Percentiles rank a stretch among this genome's conserved stretches.
phyloP scores from a whole-genome alignment of 2,888 invertebrate species.

The Nomada fabriciana region DNA sequence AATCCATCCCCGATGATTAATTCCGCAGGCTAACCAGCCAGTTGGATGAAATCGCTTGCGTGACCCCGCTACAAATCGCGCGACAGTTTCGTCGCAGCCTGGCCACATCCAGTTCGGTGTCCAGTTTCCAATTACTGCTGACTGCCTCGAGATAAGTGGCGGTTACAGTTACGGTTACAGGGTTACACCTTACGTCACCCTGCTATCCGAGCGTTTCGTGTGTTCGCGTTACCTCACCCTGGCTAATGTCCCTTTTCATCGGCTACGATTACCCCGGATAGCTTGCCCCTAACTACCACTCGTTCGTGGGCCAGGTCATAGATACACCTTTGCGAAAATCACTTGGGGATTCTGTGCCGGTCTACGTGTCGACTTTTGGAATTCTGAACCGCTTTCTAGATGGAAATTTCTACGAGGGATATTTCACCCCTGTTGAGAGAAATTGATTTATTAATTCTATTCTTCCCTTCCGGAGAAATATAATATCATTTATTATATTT shows the following conservation, averaged over 20 bases:
- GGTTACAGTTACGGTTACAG: constrained; percentile 78
- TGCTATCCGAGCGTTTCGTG: constrained; percentile 52
- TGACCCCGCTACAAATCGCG: constrained; percentile 61
- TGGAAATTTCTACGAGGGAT: too few relatives aligned
- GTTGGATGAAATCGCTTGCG: constrained; percentile 46
- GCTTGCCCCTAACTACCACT: constrained; percentile 72
- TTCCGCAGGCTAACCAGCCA: constrained; percentile 44
- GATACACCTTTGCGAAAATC: background rate
- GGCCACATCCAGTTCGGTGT: constrained; percentile 54
- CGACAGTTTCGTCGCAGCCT: constrained; percentile 52
- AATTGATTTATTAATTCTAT: too few relatives aligned
- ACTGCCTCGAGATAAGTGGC: constrained; percentile 74
- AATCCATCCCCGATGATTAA: constrained; percentile 57
- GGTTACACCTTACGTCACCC: constrained; percentile 73
- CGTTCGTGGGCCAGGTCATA: constrained; percentile 4
- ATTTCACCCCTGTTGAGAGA: too few relatives aligned
- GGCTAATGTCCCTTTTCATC: constrained; percentile 68
- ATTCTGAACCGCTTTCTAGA: too few relatives aligned
- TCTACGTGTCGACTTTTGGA: background rate
- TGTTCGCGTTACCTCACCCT: constrained; percentile 64
- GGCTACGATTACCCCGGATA: constrained; percentile 76
- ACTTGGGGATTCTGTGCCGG: background rate
- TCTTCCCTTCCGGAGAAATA: background rate
- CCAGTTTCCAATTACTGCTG: constrained; percentile 77
- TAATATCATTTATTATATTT: background rate